A percentile compares a stretch with the other conserved stretches of the same genome.
phyloP scores from a whole-genome alignment of 2,888 invertebrate genomes.

The Scaeva pyrastri region DNA sequence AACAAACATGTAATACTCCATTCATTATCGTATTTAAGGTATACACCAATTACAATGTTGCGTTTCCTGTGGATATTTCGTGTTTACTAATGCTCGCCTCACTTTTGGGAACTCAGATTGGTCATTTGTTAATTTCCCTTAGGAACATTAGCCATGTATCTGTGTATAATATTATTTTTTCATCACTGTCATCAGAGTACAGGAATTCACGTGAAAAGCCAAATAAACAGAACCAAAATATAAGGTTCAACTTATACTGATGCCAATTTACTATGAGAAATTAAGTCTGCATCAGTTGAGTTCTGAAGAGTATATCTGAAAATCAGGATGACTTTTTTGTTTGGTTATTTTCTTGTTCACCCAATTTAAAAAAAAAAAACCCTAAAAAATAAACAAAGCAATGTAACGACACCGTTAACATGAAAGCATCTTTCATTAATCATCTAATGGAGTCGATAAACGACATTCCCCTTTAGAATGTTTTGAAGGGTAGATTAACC shows the following conservation, averaged over 20 bases:
- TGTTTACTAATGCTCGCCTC: constrained; percentile 26
- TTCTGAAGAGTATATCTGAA: background rate
- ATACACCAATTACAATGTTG: constrained; percentile 43
- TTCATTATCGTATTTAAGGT: constrained; percentile 64
- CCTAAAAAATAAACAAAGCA: constrained; percentile 36
- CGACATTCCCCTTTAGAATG: constrained; percentile 14
- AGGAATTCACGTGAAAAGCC: constrained; percentile 50
- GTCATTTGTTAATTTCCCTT: constrained; percentile 72
- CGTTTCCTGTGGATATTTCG: background rate
- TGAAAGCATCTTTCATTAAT: constrained; percentile 62
- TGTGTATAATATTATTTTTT: constrained; percentile 11
- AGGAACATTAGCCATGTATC: constrained; percentile 50
- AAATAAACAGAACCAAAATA: background rate
- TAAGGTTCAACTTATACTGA: constrained; percentile 6
- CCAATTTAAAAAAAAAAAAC: background rate
- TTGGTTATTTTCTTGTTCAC: background rate
- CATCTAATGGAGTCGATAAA: constrained; percentile 64
- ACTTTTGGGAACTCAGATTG: constrained; percentile 69
- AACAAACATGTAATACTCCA: constrained; percentile 47
- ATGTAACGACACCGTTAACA: constrained; percentile 44
- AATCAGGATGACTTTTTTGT: background rate
- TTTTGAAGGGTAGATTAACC: constrained; percentile 35
- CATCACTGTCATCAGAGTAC: constrained; percentile 39
- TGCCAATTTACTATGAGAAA: constrained; percentile 46
- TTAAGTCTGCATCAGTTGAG: background rate